Evolutionary conservation across 2,797 vertebrate genomes (phyloP).

Genomic region (Calcarius lapponicus): DNA sequence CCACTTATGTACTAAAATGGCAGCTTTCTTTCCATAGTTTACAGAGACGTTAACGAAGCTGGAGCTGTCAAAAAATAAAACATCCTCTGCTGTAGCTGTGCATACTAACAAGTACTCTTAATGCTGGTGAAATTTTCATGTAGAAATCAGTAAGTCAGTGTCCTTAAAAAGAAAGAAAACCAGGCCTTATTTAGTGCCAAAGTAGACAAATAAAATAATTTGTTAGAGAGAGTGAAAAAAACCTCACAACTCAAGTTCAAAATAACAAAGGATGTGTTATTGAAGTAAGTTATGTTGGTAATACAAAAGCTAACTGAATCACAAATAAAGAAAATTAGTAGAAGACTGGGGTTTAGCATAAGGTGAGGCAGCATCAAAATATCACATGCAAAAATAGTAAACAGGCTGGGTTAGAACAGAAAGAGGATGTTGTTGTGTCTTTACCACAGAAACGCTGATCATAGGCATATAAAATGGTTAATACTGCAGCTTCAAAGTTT

Average conservation of each 20-base stretch:
- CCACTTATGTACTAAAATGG: conserved; percentile 49
- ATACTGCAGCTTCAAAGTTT: not conserved
- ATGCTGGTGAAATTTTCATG: conserved; percentile 14
- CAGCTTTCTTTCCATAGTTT: conserved; percentile 47
- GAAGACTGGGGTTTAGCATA: not conserved
- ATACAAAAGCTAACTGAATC: not conserved
- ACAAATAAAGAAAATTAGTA: not conserved
- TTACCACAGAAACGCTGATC: not conserved
- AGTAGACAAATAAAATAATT: not conserved
- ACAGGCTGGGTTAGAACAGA: not conserved
- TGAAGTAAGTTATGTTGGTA: not conserved
- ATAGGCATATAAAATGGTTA: not conserved
- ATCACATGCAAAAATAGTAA: not conserved
- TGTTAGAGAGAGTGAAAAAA: not conserved
- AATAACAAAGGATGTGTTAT: not conserved
- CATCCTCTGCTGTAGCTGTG: conserved; percentile 31
- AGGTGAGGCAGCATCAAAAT: not conserved
- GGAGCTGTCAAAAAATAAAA: conserved; percentile 61
- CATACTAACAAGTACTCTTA: conserved; percentile 32
- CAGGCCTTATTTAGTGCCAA: not conserved
- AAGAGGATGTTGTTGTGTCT: not conserved
- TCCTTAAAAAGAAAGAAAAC: conserved; percentile 9
- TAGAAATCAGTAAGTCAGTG: not conserved
- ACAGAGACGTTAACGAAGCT: conserved; percentile 46
- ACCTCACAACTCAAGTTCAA: not conserved